Percentiles rank a stretch among this genome's conserved stretches.
These are phyloP conservation scores for Epinephelus moara DNA, from an alignment of 2,113 vertebrate species.

Conservation along the genomic window DNA sequence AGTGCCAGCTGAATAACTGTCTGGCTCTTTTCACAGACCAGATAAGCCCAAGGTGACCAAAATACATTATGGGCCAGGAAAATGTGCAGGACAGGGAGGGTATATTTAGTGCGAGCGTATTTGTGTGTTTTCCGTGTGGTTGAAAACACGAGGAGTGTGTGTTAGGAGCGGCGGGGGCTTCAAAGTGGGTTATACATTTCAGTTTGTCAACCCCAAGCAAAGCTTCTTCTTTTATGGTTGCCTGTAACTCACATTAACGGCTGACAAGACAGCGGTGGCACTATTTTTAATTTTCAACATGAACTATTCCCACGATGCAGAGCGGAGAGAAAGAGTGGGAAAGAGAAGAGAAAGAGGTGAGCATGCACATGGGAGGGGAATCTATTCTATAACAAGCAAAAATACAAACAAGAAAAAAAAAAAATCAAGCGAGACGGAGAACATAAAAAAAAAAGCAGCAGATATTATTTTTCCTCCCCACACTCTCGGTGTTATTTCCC, in stretches of 20 bases:
- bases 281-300: constrained; percentile 72
- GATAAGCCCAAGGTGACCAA: constrained; percentile 27
- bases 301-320: constrained; percentile 48
- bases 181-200: constrained; percentile 30
- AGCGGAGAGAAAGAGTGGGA: constrained; percentile 6
- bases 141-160: neutral
- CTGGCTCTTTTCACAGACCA: constrained; percentile 23
- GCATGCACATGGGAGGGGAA: constrained; percentile 36
- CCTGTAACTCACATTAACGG: constrained; percentile 48
- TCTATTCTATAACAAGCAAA: constrained; percentile 36
- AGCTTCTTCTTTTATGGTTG: constrained; percentile 22
- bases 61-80: constrained; percentile 13
- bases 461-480: constrained; percentile 66
- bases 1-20: constrained; percentile 9
- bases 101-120: neutral
- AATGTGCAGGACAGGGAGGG: neutral
- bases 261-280: constrained; percentile 54
- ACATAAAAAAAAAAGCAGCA: constrained; percentile 32
- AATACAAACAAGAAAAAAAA: constrained; percentile 47
- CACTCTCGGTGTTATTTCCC: constrained; percentile 80
- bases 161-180: neutral
- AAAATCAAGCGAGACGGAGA: constrained; percentile 46
- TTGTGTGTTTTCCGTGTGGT: neutral
- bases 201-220: constrained; percentile 25
- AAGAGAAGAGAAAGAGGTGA: constrained; percentile 11